These are phyloP conservation scores for Eupsittula cactorum DNA, from an alignment of 2,113 vertebrate species.

Conservation along the genomic window DNA sequence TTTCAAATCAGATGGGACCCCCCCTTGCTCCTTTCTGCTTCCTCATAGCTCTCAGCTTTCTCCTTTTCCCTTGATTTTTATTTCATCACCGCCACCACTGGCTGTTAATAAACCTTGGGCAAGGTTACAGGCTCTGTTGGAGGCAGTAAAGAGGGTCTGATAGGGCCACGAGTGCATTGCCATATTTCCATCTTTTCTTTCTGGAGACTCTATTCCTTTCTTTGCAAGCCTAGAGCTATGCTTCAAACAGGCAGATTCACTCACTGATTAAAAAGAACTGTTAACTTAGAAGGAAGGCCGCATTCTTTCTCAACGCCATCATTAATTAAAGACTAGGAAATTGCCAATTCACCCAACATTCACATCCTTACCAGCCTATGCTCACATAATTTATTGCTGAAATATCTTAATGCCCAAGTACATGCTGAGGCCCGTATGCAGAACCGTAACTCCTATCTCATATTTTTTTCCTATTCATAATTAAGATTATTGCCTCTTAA, in stretches of 20 bases:
- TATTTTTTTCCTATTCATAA: slow-evolving; percentile 48
- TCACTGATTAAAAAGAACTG: slow-evolving; percentile 51
- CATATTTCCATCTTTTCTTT: not conserved
- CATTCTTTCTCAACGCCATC: slow-evolving; percentile 66
- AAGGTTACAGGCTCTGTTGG: not conserved
- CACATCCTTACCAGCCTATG: slow-evolving; percentile 48
- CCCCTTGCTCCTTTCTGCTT: not conserved
- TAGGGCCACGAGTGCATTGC: not conserved
- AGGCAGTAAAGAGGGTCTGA: not conserved
- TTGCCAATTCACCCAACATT: slow-evolving; percentile 61
- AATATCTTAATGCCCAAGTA: slow-evolving; percentile 40
- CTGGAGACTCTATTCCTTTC: not conserved
- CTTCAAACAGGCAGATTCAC: slow-evolving; percentile 46
- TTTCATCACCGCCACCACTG: not conserved
- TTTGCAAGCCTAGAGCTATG: slow-evolving; percentile 44
- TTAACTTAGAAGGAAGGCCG: slow-evolving; percentile 67
- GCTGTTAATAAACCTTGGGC: not conserved
- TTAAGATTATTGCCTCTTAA: slow-evolving; percentile 63
- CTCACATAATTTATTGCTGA: slow-evolving; percentile 59
- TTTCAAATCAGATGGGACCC: not conserved
- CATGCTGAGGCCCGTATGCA: slow-evolving; percentile 40
- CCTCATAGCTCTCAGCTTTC: not conserved
- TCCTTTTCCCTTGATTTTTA: not conserved
- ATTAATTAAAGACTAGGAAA: slow-evolving; percentile 70
- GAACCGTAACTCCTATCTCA: slow-evolving; percentile 37